Evolutionary conservation across 2,888 invertebrate genomes (phyloP).

Genomic region (Bursaphelenchus okinawaensis): DNA sequence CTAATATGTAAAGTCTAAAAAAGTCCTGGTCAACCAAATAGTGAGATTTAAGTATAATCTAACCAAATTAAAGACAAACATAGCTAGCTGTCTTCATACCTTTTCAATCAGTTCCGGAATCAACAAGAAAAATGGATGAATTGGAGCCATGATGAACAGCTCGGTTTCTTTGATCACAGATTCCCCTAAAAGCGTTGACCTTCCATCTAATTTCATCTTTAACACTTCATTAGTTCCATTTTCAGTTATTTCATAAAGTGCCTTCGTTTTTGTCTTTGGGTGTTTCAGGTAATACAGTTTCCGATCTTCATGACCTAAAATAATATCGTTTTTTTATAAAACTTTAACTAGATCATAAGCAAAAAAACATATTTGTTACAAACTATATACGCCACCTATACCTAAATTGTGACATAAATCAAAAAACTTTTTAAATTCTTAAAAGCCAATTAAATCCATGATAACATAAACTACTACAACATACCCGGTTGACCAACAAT

Average conservation of each 20-base stretch:
- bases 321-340: neutral
- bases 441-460: too few relatives aligned
- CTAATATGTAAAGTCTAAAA: too few relatives aligned
- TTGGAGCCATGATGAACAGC: neutral
- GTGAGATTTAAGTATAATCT: too few relatives aligned
- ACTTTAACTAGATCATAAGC: too few relatives aligned
- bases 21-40: too few relatives aligned
- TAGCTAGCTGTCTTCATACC: too few relatives aligned
- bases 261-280: neutral
- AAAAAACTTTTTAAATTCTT: too few relatives aligned
- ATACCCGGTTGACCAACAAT: too few relatives aligned
- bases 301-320: neutral
- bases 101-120: neutral
- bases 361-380: too few relatives aligned
- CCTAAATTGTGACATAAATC: neutral
- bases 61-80: too few relatives aligned
- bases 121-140: neutral
- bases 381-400: too few relatives aligned
- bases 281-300: neutral
- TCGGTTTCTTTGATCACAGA: neutral
- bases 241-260: neutral
- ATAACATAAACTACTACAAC: too few relatives aligned
- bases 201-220: neutral
- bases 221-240: neutral
- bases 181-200: neutral